Percentiles rank a stretch among this genome's conserved stretches.
phyloP scores from a whole-genome alignment of 2,797 vertebrate genomes.

The Chiroxiphia lanceolata region DNA sequence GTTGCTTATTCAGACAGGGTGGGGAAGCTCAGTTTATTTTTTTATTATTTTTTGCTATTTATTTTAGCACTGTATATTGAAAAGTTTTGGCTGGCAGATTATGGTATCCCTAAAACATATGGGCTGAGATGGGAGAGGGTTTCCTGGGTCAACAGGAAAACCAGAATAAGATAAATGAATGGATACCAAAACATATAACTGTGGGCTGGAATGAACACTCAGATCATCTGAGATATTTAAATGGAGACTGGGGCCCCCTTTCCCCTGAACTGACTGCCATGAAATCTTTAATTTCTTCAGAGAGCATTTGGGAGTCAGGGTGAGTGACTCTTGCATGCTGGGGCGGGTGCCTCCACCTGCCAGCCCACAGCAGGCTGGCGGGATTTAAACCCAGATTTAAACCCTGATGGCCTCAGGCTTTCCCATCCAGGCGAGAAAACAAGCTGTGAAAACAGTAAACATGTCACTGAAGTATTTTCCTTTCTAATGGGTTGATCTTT shows the following conservation, averaged over 20 bases:
- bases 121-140: background rate
- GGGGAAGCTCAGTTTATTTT: background rate
- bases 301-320: background rate
- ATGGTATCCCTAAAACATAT: background rate
- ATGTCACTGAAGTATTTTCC: conserved; percentile 47
- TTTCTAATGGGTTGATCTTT: background rate
- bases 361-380: background rate
- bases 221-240: background rate
- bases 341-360: background rate
- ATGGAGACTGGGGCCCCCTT: background rate
- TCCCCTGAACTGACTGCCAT: background rate
- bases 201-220: background rate
- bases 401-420: conserved; percentile 14
- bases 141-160: background rate
- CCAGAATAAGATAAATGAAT: background rate
- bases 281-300: background rate
- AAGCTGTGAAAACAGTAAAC: conserved; percentile 47
- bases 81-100: background rate
- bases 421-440: conserved; percentile 29
- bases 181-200: background rate
- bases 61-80: background rate
- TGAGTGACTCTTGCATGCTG: background rate
- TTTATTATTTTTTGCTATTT: background rate
- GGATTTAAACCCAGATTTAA: background rate
- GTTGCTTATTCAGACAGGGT: background rate